Conservation (phyloP, 2,797 vertebrate species). For the Myotis planiceps region DNA sequence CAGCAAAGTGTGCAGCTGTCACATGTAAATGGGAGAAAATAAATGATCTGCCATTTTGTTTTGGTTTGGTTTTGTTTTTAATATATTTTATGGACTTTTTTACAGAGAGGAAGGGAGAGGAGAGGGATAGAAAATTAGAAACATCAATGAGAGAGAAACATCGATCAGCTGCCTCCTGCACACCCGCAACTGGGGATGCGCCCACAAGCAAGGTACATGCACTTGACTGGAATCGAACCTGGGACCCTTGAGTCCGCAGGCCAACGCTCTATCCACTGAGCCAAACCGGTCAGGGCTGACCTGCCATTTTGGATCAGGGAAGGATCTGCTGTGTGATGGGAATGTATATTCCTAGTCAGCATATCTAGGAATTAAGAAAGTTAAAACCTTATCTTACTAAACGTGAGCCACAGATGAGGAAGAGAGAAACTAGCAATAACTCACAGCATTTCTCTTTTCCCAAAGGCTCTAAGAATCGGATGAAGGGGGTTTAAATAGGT, state of each 20-base stretch:
- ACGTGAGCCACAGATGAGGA: neutral
- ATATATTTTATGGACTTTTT: too few relatives aligned
- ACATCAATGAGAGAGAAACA: too few relatives aligned
- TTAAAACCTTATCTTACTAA: neutral
- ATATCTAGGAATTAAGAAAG: conserved; percentile 18
- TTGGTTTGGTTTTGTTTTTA: too few relatives aligned
- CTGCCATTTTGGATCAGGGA: neutral
- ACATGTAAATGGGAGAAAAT: neutral
- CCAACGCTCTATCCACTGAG: too few relatives aligned
- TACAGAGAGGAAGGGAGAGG: too few relatives aligned
- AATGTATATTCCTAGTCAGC: neutral
- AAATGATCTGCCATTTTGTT: neutral
- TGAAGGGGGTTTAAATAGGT: neutral
- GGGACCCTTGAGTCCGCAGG: too few relatives aligned
- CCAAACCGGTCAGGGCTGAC: neutral
- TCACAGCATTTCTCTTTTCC: conserved; percentile 21
- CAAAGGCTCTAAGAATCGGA: conserved; percentile 36
- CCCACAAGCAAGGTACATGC: too few relatives aligned
- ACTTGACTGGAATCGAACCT: too few relatives aligned
- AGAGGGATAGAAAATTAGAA: too few relatives aligned
- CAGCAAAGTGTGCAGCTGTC: neutral
- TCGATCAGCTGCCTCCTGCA: too few relatives aligned
- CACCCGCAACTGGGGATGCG: too few relatives aligned
- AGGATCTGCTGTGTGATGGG: neutral
- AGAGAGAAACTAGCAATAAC: conserved; percentile 8